Evolutionary conservation across 2,113 vertebrate species (phyloP).

Genomic region (Microcebus jonahi): DNA sequence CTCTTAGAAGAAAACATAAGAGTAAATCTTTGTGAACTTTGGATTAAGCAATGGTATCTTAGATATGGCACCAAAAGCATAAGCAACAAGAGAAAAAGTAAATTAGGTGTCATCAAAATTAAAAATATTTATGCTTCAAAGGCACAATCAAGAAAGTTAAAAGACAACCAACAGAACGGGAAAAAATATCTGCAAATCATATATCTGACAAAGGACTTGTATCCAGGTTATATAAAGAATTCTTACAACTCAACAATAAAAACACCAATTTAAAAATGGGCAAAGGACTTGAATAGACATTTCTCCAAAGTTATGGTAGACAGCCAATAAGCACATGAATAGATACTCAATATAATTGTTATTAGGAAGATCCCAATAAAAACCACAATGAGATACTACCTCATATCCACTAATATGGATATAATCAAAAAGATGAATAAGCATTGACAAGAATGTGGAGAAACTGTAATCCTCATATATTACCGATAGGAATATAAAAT

Average conservation of each 20-base stretch:
- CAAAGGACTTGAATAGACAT: background rate
- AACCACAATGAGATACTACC: background rate
- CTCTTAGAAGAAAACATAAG: no score
- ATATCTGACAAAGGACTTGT: background rate
- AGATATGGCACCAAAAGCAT: no score
- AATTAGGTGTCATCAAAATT: no score
- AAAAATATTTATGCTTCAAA: no score
- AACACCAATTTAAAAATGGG: background rate
- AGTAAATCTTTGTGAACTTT: no score
- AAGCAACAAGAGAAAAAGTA: no score
- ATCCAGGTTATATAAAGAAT: background rate
- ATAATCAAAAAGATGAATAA: conserved; percentile 10
- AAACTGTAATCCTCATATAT: background rate
- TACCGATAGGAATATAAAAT: background rate
- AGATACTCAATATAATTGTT: background rate
- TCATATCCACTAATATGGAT: background rate
- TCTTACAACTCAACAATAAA: conserved; percentile 16
- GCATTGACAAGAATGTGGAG: background rate
- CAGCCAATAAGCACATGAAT: background rate
- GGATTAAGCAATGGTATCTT: no score
- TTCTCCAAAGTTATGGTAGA: background rate
- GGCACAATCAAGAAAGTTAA: no score
- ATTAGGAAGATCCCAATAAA: background rate
- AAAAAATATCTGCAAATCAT: conserved; percentile 13
- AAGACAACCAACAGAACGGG: no score